A percentile compares a stretch with the other conserved stretches of the same genome.
These are phyloP conservation scores for Mythimna vitellina DNA, from an alignment of 2,888 invertebrate species.

Conservation along the genomic window DNA sequence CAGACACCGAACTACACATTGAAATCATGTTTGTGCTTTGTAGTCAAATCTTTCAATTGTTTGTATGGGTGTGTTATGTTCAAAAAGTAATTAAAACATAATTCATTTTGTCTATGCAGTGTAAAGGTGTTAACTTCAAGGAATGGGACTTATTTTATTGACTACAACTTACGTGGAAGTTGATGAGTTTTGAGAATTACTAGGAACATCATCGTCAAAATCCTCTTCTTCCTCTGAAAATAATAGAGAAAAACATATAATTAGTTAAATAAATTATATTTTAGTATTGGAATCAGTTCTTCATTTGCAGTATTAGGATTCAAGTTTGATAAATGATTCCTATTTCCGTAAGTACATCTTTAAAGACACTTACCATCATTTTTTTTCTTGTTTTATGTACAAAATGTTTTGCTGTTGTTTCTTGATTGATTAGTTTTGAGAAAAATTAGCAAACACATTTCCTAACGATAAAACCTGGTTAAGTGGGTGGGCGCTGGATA, in stretches of 20 bases:
- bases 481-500: too few relatives aligned
- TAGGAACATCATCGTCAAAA: constrained; percentile 73
- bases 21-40: background rate
- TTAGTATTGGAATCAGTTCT: constrained; percentile 1
- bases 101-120: constrained; percentile 1
- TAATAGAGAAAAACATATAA: constrained; percentile 41
- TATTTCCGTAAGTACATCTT: constrained; percentile 28
- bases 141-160: background rate
- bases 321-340: constrained; percentile 18
- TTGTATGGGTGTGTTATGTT: background rate
- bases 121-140: background rate
- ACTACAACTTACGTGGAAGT: constrained; percentile 69
- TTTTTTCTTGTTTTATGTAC: too few relatives aligned
- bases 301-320: background rate
- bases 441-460: background rate
- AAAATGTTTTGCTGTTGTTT: too few relatives aligned
- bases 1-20: background rate
- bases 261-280: background rate
- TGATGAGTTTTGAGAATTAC: constrained; percentile 72
- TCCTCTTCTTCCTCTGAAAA: constrained; percentile 79
- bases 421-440: background rate
- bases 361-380: background rate
- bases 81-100: background rate
- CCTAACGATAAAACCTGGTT: too few relatives aligned
- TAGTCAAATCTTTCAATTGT: constrained; percentile 22